Base-by-base conservation (phyloP, 2,797 vertebrate species). In the Halcyon chelicuti region DNA sequence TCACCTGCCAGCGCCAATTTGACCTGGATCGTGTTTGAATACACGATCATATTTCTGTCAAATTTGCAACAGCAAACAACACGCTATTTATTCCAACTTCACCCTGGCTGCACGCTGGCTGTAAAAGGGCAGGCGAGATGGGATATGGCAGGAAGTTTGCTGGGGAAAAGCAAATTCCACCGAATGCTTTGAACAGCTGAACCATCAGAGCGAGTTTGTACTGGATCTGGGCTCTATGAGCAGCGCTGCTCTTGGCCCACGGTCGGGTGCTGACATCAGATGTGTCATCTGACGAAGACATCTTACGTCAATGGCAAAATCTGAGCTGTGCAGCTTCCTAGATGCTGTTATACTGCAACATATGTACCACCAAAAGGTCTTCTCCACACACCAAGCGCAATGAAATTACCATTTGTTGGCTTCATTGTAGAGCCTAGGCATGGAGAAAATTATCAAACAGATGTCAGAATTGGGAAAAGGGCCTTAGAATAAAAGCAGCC, bases 91-190 rank as follows among this genome's bases (percentile, higher is more conserved):
- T 74, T 92, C 71, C 84, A 58, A 3, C 60, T 54, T 84, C 77
- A 14, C 26, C 67, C 37, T 5, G 77, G 82, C 40, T 80, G 33
- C 44, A 14, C 55, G 4, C 55, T 14, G 17, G 40, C 77, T 87
- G 74, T 12, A 55, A 91, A 90, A 87, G 77, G 67, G 84, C 52
- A 39, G 87, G 60, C 42, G 21, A 75, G 81, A 28, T 0, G 7
- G 63, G 71, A 75, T 26, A 44, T 1, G 14, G 70, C 42, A 10
- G 23, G 73, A 62, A 75, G 40, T 81, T 83, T 75, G 54, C 88
- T 9, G 2, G 61, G 63, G 23, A 87, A 96, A 93, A 91, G 84
- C 55, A 82, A 91, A 95, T 94, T 87, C n/a, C 74, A 62, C 3
- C 0, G 21, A 23, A 17, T 23, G 54, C 77, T 91, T 47, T 70